Conservation (phyloP, 2,113 vertebrate species). For the Oxyruncus cristatus region DNA sequence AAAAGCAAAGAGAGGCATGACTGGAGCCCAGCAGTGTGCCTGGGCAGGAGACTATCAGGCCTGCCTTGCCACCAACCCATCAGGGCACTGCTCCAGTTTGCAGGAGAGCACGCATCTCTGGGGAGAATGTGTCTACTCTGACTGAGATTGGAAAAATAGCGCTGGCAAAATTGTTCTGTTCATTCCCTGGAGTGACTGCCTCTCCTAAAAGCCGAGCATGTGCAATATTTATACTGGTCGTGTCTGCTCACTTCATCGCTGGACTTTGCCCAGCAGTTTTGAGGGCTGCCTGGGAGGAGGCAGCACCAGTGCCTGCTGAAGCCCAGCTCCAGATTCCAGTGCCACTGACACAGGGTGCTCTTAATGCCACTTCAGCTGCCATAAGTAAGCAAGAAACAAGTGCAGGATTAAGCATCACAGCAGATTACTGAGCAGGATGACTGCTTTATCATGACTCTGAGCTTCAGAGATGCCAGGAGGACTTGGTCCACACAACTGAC, state of each 20-base stretch:
- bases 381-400: constrained; percentile 39
- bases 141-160: neutral
- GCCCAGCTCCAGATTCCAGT: neutral
- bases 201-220: neutral
- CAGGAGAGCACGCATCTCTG: neutral
- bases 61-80: neutral
- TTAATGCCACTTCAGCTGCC: neutral
- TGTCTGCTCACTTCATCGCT: neutral
- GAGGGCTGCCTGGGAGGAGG: neutral
- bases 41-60: neutral
- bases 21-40: fast-evolving
- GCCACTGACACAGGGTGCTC: neutral
- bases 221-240: neutral
- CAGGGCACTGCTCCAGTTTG: fast-evolving
- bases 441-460: neutral
- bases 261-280: neutral
- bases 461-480: neutral
- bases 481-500: neutral
- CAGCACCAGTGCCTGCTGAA: neutral
- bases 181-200: neutral
- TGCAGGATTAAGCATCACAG: constrained; percentile 44
- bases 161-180: neutral
- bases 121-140: neutral
- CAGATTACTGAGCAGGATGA: neutral
- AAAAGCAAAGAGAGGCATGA: neutral